These are phyloP conservation scores for Lycopodina hypogea DNA, from an alignment of 37 sponge, comb jelly and placozoan genomes.

Conservation along the genomic window DNA sequence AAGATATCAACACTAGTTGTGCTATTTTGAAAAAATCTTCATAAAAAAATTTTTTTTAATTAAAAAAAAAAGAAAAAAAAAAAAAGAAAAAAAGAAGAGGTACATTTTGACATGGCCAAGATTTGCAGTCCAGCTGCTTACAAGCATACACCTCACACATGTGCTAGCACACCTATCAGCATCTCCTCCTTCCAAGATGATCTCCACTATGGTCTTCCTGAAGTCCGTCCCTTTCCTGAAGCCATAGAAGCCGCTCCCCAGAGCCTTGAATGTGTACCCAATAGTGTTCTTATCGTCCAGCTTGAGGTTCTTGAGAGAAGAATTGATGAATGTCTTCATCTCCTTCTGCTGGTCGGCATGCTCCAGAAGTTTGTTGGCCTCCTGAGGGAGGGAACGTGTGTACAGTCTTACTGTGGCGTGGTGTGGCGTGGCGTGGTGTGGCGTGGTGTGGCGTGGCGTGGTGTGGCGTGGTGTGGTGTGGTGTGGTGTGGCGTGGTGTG, in stretches of 20 bases:
- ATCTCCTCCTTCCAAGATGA: slow-evolving; percentile 91
- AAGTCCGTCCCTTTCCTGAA: slow-evolving; percentile 73
- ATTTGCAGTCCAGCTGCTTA: too few species aligned
- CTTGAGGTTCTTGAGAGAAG: slow-evolving; percentile 46
- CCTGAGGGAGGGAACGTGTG: slow-evolving; percentile 27
- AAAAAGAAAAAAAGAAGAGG: too few species aligned
- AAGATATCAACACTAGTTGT: too few species aligned
- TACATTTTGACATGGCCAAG: too few species aligned
- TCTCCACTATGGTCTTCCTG: slow-evolving; percentile 49
- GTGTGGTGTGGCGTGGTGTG: not conserved
- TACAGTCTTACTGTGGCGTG: too few species aligned
- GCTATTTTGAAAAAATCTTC: too few species aligned
- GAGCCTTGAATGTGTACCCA: slow-evolving; percentile 86
- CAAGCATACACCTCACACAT: too few species aligned
- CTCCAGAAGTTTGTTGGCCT: slow-evolving; percentile 40
- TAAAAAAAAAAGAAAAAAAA: too few species aligned
- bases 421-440: not conserved
- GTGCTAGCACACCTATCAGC: slow-evolving; percentile 95
- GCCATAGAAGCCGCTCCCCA: slow-evolving; percentile 82
- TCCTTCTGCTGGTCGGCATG: slow-evolving; percentile 64
- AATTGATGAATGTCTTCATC: slow-evolving; percentile 25
- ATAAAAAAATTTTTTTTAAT: too few species aligned
- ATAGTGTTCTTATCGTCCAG: slow-evolving; percentile 59
- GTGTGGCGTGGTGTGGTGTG: too few species aligned
- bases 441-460: not conserved